These are phyloP conservation scores for Caenorhabditis sp. DNA, from an alignment of 2,888 invertebrate genomes.

Conservation along the genomic window DNA sequence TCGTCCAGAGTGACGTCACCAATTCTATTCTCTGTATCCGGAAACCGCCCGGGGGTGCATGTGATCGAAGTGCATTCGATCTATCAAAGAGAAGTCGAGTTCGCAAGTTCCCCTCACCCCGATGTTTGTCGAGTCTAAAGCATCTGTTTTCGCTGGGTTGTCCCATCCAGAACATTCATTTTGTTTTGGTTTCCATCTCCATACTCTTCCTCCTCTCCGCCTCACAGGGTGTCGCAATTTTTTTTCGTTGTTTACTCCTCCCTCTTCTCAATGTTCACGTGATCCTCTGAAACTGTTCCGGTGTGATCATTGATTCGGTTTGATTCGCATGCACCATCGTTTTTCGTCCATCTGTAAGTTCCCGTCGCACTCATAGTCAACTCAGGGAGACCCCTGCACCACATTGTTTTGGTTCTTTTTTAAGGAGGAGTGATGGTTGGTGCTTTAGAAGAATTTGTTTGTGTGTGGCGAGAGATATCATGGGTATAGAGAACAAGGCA, in stretches of 20 bases:
- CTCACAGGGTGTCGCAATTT: conserved; percentile 11
- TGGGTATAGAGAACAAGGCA: conserved; percentile 3
- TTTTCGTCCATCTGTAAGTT: conserved; percentile 31
- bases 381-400: conserved; percentile 5
- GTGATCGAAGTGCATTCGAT: conserved; percentile 52
- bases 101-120: background rate
- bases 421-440: conserved; percentile 12
- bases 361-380: conserved; percentile 37
- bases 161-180: conserved; percentile 46
- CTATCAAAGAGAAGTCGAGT: conserved; percentile 29
- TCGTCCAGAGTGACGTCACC: conserved; percentile 40
- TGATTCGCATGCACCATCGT: background rate
- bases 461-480: background rate
- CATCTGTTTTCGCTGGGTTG: conserved; percentile 3
- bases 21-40: conserved; percentile 14
- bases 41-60: conserved; percentile 16
- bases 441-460: conserved; percentile 34
- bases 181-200: conserved; percentile 39
- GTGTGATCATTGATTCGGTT: conserved; percentile 46
- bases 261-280: conserved; percentile 34
- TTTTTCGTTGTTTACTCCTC: conserved; percentile 21
- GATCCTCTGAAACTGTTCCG: conserved; percentile 49
- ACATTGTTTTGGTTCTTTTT: conserved; percentile 27
- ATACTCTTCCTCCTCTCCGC: conserved; percentile 10
- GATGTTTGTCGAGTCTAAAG: background rate